phyloP scores from a whole-genome alignment of 2,797 vertebrate species.

The Enteromius radiatus region DNA sequence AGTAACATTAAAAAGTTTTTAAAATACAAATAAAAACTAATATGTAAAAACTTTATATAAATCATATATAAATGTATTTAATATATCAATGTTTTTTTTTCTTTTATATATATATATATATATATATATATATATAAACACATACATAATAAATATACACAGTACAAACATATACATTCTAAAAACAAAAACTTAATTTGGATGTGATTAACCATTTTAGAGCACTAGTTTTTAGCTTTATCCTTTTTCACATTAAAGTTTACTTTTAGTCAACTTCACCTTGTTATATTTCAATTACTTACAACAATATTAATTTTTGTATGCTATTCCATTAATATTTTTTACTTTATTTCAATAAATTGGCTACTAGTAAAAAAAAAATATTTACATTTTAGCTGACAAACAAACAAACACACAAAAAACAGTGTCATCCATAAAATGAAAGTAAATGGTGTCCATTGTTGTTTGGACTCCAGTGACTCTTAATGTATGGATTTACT shows the following conservation, averaged over 20 bases:
- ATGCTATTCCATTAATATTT: not conserved
- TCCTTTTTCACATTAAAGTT: not conserved
- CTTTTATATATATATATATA: too few species aligned
- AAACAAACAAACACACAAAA: not conserved
- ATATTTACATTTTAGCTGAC: not conserved
- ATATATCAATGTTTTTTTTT: too few species aligned
- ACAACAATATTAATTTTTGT: not conserved
- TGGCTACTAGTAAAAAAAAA: not conserved
- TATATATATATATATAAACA: too few species aligned
- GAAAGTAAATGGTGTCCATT: not conserved
- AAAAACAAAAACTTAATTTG: too few species aligned
- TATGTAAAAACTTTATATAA: too few species aligned
- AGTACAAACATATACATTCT: too few species aligned
- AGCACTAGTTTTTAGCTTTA: not conserved
- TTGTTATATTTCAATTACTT: not conserved
- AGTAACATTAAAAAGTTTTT: too few species aligned
- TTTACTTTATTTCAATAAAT: not conserved
- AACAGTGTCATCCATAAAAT: not conserved
- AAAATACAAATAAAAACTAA: too few species aligned
- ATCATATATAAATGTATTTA: too few species aligned
- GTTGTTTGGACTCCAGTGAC: not conserved
- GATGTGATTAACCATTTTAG: too few species aligned
- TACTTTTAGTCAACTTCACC: not conserved
- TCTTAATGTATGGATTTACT: not conserved
- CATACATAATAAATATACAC: too few species aligned